Evolutionary conservation across 2,888 invertebrate species (phyloP).

Genomic region (Ochropacha duplaris): DNA sequence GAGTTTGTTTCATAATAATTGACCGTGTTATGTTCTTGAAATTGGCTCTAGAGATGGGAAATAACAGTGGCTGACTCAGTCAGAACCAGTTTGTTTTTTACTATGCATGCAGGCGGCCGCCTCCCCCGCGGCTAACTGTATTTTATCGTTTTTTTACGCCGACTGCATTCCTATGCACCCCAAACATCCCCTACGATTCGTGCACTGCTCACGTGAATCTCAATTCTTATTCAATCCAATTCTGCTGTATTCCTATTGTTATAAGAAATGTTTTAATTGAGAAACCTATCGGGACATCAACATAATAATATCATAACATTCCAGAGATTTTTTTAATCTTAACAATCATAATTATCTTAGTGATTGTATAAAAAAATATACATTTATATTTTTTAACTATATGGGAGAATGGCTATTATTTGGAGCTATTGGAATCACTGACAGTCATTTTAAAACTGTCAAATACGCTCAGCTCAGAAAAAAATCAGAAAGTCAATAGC

Average conservation of each 20-base stretch:
- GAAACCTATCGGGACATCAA: too few relatives aligned
- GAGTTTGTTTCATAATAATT: not conserved
- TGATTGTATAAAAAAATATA: too few relatives aligned
- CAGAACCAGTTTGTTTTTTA: conserved; percentile 52
- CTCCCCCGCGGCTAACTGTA: conserved; percentile 74
- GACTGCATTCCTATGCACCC: conserved; percentile 76
- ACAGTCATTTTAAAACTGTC: not conserved
- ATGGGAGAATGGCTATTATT: too few relatives aligned
- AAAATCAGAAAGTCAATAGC: not conserved
- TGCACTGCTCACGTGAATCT: conserved; percentile 31
- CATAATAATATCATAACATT: too few relatives aligned
- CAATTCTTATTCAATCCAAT: not conserved
- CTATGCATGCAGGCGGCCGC: conserved; percentile 15
- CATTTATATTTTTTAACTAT: too few relatives aligned
- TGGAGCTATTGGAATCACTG: not conserved
- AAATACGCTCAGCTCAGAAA: not conserved
- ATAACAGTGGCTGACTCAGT: conserved; percentile 52
- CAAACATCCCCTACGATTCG: conserved; percentile 52
- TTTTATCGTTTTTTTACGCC: conserved; percentile 64
- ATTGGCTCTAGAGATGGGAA: conserved; percentile 13
- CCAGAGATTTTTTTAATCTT: too few relatives aligned
- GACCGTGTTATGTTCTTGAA: not conserved
- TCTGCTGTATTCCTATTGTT: not conserved
- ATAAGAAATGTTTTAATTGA: not conserved
- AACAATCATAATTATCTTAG: too few relatives aligned